Evolutionary conservation across 1,140 invertebrate species (phyloP), one percentile per base, ranked within the genome.

Genomic region (Adoxophyes honmai): DNA sequence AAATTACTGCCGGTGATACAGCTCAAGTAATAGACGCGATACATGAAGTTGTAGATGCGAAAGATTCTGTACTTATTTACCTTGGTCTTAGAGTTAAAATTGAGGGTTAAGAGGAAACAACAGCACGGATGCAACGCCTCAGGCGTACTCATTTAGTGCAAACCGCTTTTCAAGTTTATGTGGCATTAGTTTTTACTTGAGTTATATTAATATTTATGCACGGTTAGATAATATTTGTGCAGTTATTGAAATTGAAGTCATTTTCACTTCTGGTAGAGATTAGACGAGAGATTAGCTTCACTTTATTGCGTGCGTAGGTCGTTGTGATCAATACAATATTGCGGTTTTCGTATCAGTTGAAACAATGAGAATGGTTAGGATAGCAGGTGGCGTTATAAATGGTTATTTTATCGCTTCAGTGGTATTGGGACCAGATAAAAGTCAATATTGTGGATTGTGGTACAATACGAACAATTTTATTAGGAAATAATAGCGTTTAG

Each of bases 141-240:
- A 21, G 42, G 42, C 42, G 11, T 14, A 5, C 10, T 48, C 42
- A 11, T 28, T 48, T 33, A 48, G 42, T 14, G 42, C 42, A 18
- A 15, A 48, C 11, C 42, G 42, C 42, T 5, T 48, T 28, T 11
- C 42, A 48, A 48, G 28, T 48, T 48, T 48, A 48, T 28, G 10
- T 28, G 42, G 28, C 42, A 11, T 48, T 48, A 48, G 42, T 16
- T 48, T 48, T 48, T 18, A 7, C 21, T 48, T 48, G 42, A 48
- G 16, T 48, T 48, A 48, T 48, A 48, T 48, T 48, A 18, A 21
- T 48, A 48, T 48, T 48, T 48, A 48, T 48, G 42, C 18, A n/a
- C 21, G 2, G 42, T 48, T 48, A 48, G 42, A 48, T 48, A 48
- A 48, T 48, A 48, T 48, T 48, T 48, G 42, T 21, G 42, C 21